phyloP scores from a whole-genome alignment of 2,797 vertebrate species.

The Pangasius krempfi region DNA sequence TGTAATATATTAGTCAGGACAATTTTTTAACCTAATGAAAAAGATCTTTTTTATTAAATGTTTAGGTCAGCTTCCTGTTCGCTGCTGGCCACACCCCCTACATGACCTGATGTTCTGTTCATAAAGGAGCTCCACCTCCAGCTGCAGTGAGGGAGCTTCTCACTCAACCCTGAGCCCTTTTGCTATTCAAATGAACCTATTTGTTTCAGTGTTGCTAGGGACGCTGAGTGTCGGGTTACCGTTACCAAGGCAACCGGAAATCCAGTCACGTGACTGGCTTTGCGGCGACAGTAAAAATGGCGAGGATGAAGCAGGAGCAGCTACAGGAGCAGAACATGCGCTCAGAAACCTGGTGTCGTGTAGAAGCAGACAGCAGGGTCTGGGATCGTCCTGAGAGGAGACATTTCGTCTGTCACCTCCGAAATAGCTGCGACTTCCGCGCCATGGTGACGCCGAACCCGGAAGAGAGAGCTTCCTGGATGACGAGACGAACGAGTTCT shows the following conservation, averaged over 20 bases:
- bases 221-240: conserved; percentile 52
- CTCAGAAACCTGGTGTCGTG: conserved; percentile 78
- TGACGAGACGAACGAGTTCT: conserved; percentile 33
- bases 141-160: neutral
- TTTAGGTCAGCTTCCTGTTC: neutral
- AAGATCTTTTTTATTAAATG: neutral
- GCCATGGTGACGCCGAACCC: conserved; percentile 32
- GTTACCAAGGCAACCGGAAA: conserved; percentile 29
- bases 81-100: neutral
- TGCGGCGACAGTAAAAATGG: conserved; percentile 49
- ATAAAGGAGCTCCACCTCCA: neutral
- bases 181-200: neutral
- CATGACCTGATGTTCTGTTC: neutral
- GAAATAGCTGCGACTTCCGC: conserved; percentile 54
- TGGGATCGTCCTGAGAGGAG: conserved; percentile 71
- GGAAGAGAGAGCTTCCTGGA: conserved; percentile 57
- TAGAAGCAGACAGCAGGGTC: conserved; percentile 67
- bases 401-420: conserved; percentile 71
- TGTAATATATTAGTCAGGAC: no score
- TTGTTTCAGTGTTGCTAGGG: conserved; percentile 49
- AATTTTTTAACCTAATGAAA: no score
- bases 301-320: conserved; percentile 43
- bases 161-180: neutral
- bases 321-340: conserved; percentile 70
- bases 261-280: neutral